Conservation (phyloP, 2,113 vertebrate species). For the Eidolon helvum region DNA sequence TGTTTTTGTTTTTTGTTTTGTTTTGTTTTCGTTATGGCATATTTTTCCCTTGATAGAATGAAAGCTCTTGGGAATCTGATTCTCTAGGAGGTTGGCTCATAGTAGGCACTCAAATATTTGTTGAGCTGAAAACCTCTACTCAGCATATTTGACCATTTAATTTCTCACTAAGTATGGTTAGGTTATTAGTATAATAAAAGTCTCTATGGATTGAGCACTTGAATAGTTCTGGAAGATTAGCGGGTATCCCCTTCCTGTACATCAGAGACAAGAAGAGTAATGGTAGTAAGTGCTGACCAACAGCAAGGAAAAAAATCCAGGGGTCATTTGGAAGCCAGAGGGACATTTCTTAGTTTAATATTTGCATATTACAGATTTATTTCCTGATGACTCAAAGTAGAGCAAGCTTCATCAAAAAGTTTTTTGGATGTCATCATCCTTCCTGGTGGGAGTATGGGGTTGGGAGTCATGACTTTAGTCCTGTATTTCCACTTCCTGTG, state of each 20-base stretch:
- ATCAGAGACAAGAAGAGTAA: neutral
- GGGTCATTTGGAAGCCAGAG: neutral
- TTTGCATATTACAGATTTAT: neutral
- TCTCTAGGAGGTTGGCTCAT: neutral
- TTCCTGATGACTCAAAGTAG: neutral
- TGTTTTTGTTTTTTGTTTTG: neutral
- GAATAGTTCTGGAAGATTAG: neutral
- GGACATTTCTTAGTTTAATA: neutral
- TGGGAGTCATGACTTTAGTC: neutral
- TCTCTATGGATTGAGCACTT: neutral
- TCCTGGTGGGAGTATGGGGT: neutral
- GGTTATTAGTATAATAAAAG: neutral
- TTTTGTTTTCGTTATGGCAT: neutral
- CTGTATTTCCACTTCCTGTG: neutral
- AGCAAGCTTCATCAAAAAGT: neutral
- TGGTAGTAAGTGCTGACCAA: neutral
- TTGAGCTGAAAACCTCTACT: neutral
- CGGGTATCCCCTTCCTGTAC: neutral
- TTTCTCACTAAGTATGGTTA: neutral
- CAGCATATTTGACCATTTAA: neutral
- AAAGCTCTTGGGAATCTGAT: neutral
- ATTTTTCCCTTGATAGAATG: neutral
- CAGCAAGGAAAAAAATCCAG: neutral
- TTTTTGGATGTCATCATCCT: neutral
- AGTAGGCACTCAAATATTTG: neutral